Conservation (phyloP, 2,797 vertebrate genomes). For the Pseudocheirus occidentalis region DNA sequence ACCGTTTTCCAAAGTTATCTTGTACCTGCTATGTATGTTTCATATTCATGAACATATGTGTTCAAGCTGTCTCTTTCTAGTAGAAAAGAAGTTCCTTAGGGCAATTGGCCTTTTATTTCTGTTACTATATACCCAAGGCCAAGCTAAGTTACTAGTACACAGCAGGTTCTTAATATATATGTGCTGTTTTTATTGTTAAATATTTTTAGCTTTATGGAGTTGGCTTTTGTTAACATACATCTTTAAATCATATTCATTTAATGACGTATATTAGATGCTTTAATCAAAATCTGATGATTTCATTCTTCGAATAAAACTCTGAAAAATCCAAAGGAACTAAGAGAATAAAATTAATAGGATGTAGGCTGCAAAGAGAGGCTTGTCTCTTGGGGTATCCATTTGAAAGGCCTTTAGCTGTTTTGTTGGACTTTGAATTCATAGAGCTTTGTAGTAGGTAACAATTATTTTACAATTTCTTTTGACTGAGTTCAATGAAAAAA, state of each 20-base stretch:
- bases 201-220: constrained; percentile 13
- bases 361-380: background rate
- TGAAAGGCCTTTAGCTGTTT: background rate
- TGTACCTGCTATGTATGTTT: background rate
- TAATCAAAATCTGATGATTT: background rate
- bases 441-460: background rate
- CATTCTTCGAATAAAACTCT: background rate
- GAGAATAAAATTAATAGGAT: background rate
- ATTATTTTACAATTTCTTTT: background rate
- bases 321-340: background rate
- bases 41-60: background rate
- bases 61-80: background rate
- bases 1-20: background rate
- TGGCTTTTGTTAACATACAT: background rate
- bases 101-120: background rate
- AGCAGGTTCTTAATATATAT: background rate
- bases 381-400: background rate
- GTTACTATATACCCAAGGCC: background rate
- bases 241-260: background rate
- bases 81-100: background rate
- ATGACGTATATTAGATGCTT: background rate
- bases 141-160: background rate
- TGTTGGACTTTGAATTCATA: background rate
- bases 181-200: background rate
- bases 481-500: background rate